Conservation (phyloP, 2,113 vertebrate species). For the Limnothrissa miodon region DNA sequence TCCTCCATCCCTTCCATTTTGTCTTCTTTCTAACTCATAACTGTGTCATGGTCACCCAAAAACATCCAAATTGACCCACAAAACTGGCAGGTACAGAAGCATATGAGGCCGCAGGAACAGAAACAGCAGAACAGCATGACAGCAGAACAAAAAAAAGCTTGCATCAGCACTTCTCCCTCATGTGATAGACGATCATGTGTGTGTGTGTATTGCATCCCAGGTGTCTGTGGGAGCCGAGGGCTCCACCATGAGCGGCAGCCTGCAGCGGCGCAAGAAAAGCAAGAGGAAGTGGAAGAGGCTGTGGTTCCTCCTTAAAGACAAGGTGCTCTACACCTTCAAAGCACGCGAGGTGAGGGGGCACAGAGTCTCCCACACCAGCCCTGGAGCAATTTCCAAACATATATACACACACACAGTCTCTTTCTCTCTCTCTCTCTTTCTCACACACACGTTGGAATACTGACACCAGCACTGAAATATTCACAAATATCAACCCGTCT, state of each 20-base stretch:
- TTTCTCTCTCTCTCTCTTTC: neutral
- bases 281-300: constrained; percentile 95
- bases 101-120: no score
- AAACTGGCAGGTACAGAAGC: no score
- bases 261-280: constrained; percentile 87
- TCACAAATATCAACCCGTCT: neutral
- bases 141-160: no score
- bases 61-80: no score
- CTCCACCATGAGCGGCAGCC: constrained; percentile 81
- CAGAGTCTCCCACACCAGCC: constrained; percentile 61
- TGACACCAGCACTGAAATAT: neutral
- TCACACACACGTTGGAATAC: neutral
- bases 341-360: constrained; percentile 85
- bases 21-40: neutral
- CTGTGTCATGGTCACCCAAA: neutral
- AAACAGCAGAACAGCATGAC: no score
- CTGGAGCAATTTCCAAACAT: constrained; percentile 40
- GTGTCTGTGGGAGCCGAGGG: constrained; percentile 83
- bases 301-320: constrained; percentile 98
- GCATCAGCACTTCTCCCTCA: no score
- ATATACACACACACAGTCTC: constrained; percentile 18
- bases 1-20: neutral
- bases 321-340: constrained; percentile 94
- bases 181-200: neutral
- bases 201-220: constrained; percentile 59